Percentiles rank a stretch among this genome's conserved stretches.
Conservation (phyloP, 2,797 vertebrate genomes). For the Apogon hyalosoma region DNA sequence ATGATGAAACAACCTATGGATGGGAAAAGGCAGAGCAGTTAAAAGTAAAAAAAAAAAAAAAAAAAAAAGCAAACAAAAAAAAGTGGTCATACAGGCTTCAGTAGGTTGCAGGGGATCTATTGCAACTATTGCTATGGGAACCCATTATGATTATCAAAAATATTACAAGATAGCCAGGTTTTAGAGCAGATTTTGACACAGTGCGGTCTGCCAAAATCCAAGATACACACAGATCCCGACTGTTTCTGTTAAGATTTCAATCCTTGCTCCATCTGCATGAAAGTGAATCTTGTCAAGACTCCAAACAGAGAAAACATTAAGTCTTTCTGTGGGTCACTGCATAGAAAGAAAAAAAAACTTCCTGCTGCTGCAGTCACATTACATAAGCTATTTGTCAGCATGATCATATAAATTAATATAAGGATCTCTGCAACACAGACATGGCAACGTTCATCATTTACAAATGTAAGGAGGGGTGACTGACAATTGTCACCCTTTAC, state of each 20-base stretch:
- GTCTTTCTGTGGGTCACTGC: background rate
- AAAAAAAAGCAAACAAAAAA: too few species aligned
- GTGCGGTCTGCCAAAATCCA: conserved; percentile 35
- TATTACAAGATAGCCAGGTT: conserved; percentile 45
- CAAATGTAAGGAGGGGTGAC: conserved; percentile 41
- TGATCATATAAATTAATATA: conserved; percentile 7
- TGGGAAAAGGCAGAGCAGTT: conserved; percentile 16
- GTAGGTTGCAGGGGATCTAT: conserved; percentile 30
- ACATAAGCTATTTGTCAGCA: background rate
- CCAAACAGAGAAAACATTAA: conserved; percentile 2
- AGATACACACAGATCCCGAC: conserved; percentile 36
- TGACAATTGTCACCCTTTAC: conserved; percentile 68
- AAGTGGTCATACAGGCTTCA: conserved; percentile 22
- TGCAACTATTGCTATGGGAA: conserved; percentile 60
- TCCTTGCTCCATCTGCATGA: conserved; percentile 49
- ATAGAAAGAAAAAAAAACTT: background rate
- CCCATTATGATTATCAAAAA: conserved; percentile 45
- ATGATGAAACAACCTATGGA: conserved; percentile 40
- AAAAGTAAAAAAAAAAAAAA: conserved; percentile 24
- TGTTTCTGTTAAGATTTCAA: conserved; percentile 36
- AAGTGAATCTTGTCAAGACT: background rate
- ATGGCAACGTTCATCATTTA: conserved; percentile 22
- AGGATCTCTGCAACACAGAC: conserved; percentile 7
- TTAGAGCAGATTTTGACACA: conserved; percentile 55
- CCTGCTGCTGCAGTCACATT: background rate